Evolutionary conservation across 2,113 vertebrate species (phyloP), one percentile per base, ranked within the genome.

Genomic region (Dascyllus trimaculatus): DNA sequence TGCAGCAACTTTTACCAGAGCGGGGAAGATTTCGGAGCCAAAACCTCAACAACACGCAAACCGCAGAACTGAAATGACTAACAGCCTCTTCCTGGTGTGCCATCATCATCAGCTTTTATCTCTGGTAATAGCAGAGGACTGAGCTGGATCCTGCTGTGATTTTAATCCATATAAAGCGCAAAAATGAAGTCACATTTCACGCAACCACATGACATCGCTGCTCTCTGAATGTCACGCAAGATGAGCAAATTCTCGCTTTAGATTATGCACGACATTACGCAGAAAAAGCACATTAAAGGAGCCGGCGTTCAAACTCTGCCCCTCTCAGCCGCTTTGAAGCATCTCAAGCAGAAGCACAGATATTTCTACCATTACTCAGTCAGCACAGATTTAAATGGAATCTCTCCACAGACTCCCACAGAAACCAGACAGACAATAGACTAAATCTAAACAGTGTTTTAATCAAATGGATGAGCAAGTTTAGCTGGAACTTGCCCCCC

Each of bases 1-100:
- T 35, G 52, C 40, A 63, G 32, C 51, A 75, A 84, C 26, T 69
- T 63, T 18, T 49, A 63, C 15, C 79, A 82, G 79, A 74, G 25
- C 24, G 22, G 51, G 67, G 49, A 45, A 9, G 40, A 19, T 26
- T 63, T 35, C 11, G 24, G 60, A 65, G 25, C 57, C 57, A 73
- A 87, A 58, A 35, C 81, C 67, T 83, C 84, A 75, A 72, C 60
- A 72, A 71, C 49, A 60, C 17, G 56, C 60, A 60, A 78, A 84
- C 85, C 82, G 58, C 80, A 78, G 49, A 78, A 64, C 68, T 73
- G 24, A 58, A 73, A 75, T 67, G 82, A 84, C 71, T 71, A 69
- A 70, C 75, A 76, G 78, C 75, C 51, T 71, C 71, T 59, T 66
- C 59, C 62, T 40, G n/a, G 24, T 63, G 66, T 8, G 25, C 74